phyloP scores from a whole-genome alignment of 35 echinoderm and acorn worm genomes.

The Patiria miniata region DNA sequence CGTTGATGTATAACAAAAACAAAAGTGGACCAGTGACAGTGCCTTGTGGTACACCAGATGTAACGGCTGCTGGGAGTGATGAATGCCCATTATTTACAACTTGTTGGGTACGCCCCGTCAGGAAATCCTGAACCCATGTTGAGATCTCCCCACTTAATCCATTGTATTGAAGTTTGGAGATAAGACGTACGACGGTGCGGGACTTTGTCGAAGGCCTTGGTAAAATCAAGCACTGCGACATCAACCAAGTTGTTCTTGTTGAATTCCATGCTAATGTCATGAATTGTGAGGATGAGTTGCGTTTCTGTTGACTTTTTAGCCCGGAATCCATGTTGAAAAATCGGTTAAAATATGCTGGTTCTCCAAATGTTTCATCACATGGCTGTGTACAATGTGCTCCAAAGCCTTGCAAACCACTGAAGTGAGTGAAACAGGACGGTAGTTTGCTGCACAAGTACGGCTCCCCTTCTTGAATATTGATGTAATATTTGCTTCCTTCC shows the following conservation, averaged over 20 bases:
- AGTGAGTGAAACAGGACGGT: slow-evolving; percentile 48
- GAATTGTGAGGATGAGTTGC: slow-evolving; percentile 23
- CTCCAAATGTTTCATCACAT: slow-evolving; percentile 55
- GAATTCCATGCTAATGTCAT: slow-evolving; percentile 35
- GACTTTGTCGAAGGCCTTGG: slow-evolving; percentile 36
- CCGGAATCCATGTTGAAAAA: slow-evolving; percentile 59
- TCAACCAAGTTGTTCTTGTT: slow-evolving; percentile 33
- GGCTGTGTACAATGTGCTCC: slow-evolving; percentile 55
- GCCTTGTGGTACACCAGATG: slow-evolving; percentile 59
- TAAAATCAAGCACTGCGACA: slow-evolving; percentile 48
- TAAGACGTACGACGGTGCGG: slow-evolving; percentile 32
- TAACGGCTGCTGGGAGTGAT: slow-evolving; percentile 22
- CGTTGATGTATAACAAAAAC: slow-evolving; percentile 56
- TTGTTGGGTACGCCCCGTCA: slow-evolving; percentile 35
- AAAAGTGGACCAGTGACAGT: slow-evolving; percentile 45
- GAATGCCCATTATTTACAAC: slow-evolving; percentile 52
- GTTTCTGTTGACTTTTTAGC: slow-evolving; percentile 50
- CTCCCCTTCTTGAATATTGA: slow-evolving; percentile 40
- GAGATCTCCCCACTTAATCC: slow-evolving; percentile 24
- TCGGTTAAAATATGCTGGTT: slow-evolving; percentile 34
- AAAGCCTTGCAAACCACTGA: slow-evolving; percentile 40
- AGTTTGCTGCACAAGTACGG: slow-evolving; percentile 25
- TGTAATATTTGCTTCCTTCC: slow-evolving; percentile 48
- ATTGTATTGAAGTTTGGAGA: slow-evolving; percentile 50
- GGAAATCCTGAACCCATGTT: slow-evolving; percentile 50